Base-by-base conservation (phyloP, 2,113 vertebrate species). In the Malurus cyaneus region DNA sequence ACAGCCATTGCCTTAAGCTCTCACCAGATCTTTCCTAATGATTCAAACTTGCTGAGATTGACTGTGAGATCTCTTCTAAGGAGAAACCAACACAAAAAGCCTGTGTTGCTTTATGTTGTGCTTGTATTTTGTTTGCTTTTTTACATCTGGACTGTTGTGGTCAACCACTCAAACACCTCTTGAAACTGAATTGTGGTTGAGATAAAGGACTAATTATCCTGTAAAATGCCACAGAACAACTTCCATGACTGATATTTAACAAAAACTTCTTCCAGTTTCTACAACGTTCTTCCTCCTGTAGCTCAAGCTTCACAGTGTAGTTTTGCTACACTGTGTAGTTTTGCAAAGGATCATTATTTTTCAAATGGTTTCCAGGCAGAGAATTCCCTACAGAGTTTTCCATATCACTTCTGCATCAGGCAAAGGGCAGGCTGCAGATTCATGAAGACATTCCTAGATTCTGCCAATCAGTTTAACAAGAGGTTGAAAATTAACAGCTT, bases 401-500 rank as follows among this genome's bases (percentile, higher is more conserved):
- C 74, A 34, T 64, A 85, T 76, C 86, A 64, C 44, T 92, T 53
- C 69, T 49, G 31, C 26, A 80, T 44, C 65, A 91, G 77, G 52
- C 83, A 90, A 93, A 88, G 82, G 32, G 86, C 80, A 77, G 44
- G 23, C 17, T 86, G 36, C 76, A 86, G 52, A 93, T 59, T 86
- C 47, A 84, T 9, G 29, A 86, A 78, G 34, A 66, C 41, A 92
- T 44, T 91, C 56, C 72, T 69, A 88, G 72, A 78, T 28, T 78
- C 60, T 89, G 83, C 60, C 91, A 89, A 94, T 89, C 80, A 93
- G 52, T 81, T 91, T 79, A 94, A 93, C 42, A 91, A 73, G 44
- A 89, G 34, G 57, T 92, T 93, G 82, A 92, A 93, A 96, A 95
- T 86, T 56, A 94, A 71, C 44, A 64, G 83, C 76, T 93, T 52